Base-by-base conservation (phyloP, 2,888 invertebrate species). In the Labia minor region DNA sequence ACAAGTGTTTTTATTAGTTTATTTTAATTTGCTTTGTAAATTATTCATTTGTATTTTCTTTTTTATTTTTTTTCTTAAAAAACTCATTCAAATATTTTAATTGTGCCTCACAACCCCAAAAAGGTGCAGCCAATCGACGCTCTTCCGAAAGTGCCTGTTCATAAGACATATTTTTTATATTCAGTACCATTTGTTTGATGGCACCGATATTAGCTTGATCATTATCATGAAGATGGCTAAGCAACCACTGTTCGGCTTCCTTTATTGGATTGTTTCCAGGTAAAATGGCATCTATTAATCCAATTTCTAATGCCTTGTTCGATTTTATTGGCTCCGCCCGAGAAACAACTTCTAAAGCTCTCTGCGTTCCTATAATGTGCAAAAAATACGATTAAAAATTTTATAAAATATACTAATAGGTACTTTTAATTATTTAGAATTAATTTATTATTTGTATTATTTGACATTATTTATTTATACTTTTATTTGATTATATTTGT, bases 61-160 rank as follows among this genome's bases (percentile, higher is more conserved):
- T 26, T 26, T 26, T 26, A 26, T 49, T 37, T 21, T 68, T 69
- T 71, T 79, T 79, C 70, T 80, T 80, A 1, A 77, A 72, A 65
- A 76, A 76, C 64, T 71, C 72, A 6, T 69, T 68, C 1, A 80
- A 67, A 10, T 79, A 79, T 20, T 70, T 70, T 63, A 71, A 65
- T 68, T 81, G 78, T 1, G 75, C 75, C 63, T 74, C 71, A 1
- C 77, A 76, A 18, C 80, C 79, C 80, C 80, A 81, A 1, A 78
- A 72, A 1, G 74, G 73, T 1, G 74, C 72, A 72, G 81, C 80
- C 19, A 77, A 68, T 19, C 73, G 69, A 21, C 75, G 74, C 72
- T 81, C 81, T 61, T 72, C 70, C 10, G 71, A 68, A 11, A 77
- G 70, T 4, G 76, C 72, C 37, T 73, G 71, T 1, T 71, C 66